Evolutionary conservation across 1,140 invertebrate genomes (phyloP).

Genomic region (Drosophila biarmipes): DNA sequence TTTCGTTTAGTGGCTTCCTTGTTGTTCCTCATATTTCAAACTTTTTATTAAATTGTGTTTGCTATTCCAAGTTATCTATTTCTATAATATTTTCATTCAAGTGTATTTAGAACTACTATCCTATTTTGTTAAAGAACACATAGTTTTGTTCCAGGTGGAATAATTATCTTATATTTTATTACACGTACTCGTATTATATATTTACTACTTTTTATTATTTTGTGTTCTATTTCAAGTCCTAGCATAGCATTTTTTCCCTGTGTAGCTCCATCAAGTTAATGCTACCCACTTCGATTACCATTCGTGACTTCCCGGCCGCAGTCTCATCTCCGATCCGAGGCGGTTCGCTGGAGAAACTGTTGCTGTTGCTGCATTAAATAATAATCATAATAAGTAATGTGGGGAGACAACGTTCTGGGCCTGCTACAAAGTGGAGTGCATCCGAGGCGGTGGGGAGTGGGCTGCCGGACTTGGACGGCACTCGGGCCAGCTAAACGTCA

Average conservation of each 20-base stretch:
- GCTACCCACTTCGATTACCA: conserved; percentile 4
- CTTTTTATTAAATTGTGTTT: no score
- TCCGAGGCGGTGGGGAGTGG: not conserved
- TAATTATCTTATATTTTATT: no score
- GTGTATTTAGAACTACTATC: no score
- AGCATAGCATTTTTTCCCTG: not conserved
- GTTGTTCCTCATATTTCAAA: no score
- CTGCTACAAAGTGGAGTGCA: conserved; percentile 47
- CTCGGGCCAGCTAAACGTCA: conserved; percentile 71
- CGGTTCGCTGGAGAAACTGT: conserved; percentile 53
- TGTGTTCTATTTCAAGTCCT: not conserved
- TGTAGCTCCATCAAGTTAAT: not conserved
- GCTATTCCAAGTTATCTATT: no score
- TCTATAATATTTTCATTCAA: no score
- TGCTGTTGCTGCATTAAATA: conserved; percentile 79
- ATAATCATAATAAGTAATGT: conserved; percentile 82
- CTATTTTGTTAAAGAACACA: no score
- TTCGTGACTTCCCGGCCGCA: conserved; percentile 3
- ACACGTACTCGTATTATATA: no score
- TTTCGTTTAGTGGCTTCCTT: no score
- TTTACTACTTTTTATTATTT: not conserved
- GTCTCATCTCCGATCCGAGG: conserved; percentile 44
- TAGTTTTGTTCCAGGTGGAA: no score
- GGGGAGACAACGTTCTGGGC: conserved; percentile 57
- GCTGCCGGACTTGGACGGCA: conserved; percentile 13